Percentiles rank a stretch among this genome's conserved stretches.
Conservation (phyloP, 2,888 invertebrate genomes). For the Agrochola lychnidis region DNA sequence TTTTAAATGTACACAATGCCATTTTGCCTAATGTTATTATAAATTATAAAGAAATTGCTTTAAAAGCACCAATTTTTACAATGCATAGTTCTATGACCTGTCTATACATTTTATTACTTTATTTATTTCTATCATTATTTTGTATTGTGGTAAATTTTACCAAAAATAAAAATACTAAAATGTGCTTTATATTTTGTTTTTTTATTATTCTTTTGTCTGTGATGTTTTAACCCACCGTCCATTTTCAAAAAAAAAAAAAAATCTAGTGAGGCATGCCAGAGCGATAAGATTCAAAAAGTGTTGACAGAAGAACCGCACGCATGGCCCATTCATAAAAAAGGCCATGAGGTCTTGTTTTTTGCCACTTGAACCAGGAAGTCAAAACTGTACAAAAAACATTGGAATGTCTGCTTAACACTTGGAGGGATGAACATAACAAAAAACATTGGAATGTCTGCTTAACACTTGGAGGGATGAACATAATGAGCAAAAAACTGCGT, state of each 20-base stretch:
- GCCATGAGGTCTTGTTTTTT: conserved; percentile 17
- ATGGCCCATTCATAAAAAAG: background rate
- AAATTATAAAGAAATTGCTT: conserved; percentile 90
- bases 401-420: background rate
- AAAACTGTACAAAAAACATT: conserved; percentile 26
- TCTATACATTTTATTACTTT: conserved; percentile 90
- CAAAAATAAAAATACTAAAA: conserved; percentile 91
- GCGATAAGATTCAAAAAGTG: background rate
- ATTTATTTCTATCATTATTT: conserved; percentile 91
- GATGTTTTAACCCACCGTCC: background rate
- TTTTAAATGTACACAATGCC: conserved; percentile 90
- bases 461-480: background rate
- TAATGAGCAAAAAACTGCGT: background rate
- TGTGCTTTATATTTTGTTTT: conserved; percentile 89
- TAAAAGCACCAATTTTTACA: conserved; percentile 91
- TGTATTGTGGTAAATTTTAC: conserved; percentile 91
- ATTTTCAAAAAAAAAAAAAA: background rate
- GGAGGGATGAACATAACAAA: too few species aligned
- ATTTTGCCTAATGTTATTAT: conserved; percentile 91
- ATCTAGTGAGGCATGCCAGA: background rate
- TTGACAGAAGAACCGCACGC: background rate
- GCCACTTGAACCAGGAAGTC: conserved; percentile 25
- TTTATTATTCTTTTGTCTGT: conserved; percentile 64
- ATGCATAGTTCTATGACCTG: conserved; percentile 90
- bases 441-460: too few species aligned